A percentile compares a stretch with the other conserved stretches of the same genome.
These are phyloP conservation scores for Apteryx mantelli DNA, from an alignment of 2,113 vertebrate species.

Conservation along the genomic window DNA sequence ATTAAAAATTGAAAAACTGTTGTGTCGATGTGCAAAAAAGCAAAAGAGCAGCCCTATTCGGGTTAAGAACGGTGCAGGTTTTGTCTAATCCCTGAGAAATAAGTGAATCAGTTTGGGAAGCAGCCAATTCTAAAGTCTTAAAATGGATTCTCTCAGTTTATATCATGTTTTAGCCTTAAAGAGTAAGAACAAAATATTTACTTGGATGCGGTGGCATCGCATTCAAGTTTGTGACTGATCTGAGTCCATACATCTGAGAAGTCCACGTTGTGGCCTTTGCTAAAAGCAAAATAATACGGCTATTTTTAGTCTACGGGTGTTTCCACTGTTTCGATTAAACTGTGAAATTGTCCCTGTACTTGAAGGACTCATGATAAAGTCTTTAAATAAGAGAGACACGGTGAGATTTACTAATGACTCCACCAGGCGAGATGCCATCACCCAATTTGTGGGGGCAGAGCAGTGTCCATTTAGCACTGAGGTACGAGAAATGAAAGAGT, in stretches of 20 bases:
- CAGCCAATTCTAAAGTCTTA: not conserved
- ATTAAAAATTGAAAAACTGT: not conserved
- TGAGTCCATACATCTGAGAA: not conserved
- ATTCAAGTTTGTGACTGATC: not conserved
- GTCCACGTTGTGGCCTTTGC: not conserved
- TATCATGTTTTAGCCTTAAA: not conserved
- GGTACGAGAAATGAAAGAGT: not conserved
- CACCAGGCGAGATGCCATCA: not conserved
- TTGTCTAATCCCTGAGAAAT: not conserved
- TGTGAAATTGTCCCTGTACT: not conserved
- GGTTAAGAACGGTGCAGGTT: not conserved
- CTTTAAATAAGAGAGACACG: not conserved
- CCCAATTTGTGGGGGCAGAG: not conserved
- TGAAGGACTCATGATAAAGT: not conserved
- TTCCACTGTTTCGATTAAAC: not conserved
- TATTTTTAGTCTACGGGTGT: accelerated
- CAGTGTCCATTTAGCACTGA: no score
- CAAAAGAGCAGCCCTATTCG: not conserved
- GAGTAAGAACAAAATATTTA: not conserved
- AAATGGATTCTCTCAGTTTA: not conserved
- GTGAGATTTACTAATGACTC: not conserved
- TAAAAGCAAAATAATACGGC: not conserved
- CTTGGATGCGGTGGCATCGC: not conserved
- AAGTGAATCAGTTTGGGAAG: not conserved
- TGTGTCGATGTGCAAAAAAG: not conserved